A percentile compares a stretch with the other conserved stretches of the same genome.
phyloP scores from a whole-genome alignment of 2,888 invertebrate species.

The Gymnosoma rotundatum region DNA sequence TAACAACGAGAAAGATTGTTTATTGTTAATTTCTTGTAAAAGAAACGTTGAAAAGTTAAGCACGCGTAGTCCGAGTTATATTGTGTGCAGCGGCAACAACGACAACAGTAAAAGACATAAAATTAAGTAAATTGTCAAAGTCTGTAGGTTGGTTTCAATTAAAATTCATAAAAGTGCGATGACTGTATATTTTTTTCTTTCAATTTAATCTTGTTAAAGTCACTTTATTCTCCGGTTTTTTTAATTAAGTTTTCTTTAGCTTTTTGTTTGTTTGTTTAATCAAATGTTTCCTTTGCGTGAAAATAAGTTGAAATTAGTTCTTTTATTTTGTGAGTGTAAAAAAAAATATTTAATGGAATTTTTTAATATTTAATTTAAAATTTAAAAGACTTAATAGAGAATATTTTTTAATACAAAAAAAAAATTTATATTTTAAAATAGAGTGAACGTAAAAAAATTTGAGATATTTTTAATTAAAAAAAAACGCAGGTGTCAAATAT shows the following conservation, averaged over 20 bases:
- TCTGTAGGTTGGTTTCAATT: constrained; percentile 48
- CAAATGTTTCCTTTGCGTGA: not conserved
- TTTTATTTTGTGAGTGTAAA: not conserved
- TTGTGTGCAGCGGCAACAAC: constrained; percentile 21
- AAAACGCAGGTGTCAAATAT: too few species aligned
- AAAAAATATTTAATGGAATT: too few species aligned
- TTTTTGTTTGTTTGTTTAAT: not conserved
- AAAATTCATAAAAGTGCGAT: constrained; percentile 68
- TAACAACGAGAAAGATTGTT: constrained; percentile 1
- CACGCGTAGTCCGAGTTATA: not conserved
- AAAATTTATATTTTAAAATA: too few species aligned
- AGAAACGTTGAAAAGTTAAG: constrained; percentile 11
- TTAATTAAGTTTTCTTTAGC: not conserved
- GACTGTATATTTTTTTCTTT: constrained; percentile 44
- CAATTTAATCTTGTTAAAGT: constrained; percentile 34
- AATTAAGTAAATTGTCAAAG: constrained; percentile 39
- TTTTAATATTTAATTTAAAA: too few species aligned
- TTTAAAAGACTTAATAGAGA: too few species aligned
- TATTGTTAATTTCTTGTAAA: not conserved
- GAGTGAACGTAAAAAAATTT: too few species aligned
- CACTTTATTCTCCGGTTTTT: not conserved
- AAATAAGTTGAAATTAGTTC: not conserved
- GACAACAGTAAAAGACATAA: constrained; percentile 18
- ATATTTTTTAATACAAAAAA: too few species aligned
- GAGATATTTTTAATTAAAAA: too few species aligned